A percentile compares a stretch with the other conserved stretches of the same genome.
phyloP scores from a whole-genome alignment of 2,888 invertebrate genomes.

The Epinotia bilunana region DNA sequence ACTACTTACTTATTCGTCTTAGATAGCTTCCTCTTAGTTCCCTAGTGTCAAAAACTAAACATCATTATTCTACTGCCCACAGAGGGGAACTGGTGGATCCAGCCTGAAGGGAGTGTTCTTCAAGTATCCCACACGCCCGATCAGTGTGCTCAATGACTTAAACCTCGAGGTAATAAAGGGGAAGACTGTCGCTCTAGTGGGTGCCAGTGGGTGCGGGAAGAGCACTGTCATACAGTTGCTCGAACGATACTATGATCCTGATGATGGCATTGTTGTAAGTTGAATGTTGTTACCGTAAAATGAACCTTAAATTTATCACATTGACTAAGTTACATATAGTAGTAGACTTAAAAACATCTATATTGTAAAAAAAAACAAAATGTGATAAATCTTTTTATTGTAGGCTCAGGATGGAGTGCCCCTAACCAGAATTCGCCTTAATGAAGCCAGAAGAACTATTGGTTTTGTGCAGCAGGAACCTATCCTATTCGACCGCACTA shows the following conservation, averaged over 20 bases:
- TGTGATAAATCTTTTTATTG: not conserved
- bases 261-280: slow-evolving; percentile 86
- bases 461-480: slow-evolving; percentile 98
- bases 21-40: not conserved
- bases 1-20: not conserved
- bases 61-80: slow-evolving; percentile 46
- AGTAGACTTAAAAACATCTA: no score
- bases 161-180: slow-evolving; percentile 86
- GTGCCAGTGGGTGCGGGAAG: slow-evolving; percentile 94
- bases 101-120: slow-evolving; percentile 88
- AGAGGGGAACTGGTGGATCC: slow-evolving; percentile 87
- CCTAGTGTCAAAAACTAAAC: slow-evolving; percentile 1
- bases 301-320: no score
- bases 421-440: slow-evolving; percentile 78
- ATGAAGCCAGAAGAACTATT: slow-evolving; percentile 89
- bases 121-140: slow-evolving; percentile 90
- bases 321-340: no score
- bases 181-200: slow-evolving; percentile 91
- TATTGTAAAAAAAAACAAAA: no score
- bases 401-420: slow-evolving; percentile 82
- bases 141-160: slow-evolving; percentile 88
- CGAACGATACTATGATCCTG: slow-evolving; percentile 93
- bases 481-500: slow-evolving; percentile 93
- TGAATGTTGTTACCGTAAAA: not conserved
- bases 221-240: slow-evolving; percentile 93